These are phyloP conservation scores for Cactoblastis cactorum DNA, from an alignment of 2,888 invertebrate species.

Conservation along the genomic window DNA sequence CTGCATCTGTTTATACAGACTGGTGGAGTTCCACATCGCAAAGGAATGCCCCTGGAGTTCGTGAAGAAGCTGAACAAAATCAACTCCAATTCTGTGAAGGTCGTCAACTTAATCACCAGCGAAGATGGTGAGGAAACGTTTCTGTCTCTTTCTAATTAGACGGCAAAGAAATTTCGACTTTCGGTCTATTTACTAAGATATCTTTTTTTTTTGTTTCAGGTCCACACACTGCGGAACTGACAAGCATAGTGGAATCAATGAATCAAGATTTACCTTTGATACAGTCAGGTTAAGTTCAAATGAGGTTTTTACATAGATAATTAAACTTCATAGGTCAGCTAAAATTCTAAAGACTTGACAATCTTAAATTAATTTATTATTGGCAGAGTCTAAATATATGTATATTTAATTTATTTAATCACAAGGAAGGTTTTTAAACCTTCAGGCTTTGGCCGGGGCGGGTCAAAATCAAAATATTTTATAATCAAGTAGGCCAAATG, in stretches of 20 bases:
- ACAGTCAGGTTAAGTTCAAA: neutral
- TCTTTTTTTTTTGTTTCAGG: neutral
- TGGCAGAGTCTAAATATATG: too few species aligned
- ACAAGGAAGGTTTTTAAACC: too few species aligned
- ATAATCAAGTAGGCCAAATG: too few species aligned
- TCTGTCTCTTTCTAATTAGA: constrained; percentile 10
- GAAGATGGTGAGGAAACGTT: constrained; percentile 82
- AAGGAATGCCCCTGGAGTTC: constrained; percentile 84
- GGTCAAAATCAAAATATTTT: too few species aligned
- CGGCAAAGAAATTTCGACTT: too few species aligned
- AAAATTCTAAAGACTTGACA: too few species aligned
- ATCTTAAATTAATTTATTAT: too few species aligned
- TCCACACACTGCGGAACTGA: neutral
- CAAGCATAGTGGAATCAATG: neutral
- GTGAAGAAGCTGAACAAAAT: constrained; percentile 81
- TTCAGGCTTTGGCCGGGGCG: too few species aligned
- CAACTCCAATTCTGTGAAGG: constrained; percentile 98
- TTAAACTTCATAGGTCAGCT: too few species aligned
- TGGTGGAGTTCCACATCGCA: constrained; percentile 38
- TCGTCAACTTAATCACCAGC: constrained; percentile 80
- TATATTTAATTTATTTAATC: too few species aligned
- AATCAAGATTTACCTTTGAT: constrained; percentile 1
- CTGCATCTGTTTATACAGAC: constrained; percentile 26
- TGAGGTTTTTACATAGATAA: too few species aligned
- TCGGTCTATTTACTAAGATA: too few species aligned